Base-by-base conservation (phyloP, 2,888 invertebrate genomes). In the Cistogaster globosa region DNA sequence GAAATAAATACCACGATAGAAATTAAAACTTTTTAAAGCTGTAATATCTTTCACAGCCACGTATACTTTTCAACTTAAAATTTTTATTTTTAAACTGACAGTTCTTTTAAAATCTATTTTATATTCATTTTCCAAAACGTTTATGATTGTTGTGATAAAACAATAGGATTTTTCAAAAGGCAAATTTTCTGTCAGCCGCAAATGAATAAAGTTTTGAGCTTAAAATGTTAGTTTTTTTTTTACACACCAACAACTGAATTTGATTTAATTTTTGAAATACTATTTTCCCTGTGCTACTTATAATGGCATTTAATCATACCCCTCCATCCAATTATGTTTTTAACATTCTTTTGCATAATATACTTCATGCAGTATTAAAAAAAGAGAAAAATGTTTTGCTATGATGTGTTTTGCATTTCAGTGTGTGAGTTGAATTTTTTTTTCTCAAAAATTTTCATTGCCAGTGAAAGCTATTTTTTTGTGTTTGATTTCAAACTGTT, bases 261-360 rank as follows among this genome's bases (percentile, higher is more conserved):
- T 62, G 38, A 42, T 12, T 62, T 62, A 42, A 62, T 32, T 63
- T 62, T 62, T 62, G 2, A 8, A 18, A 38, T 2, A 12, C 0
- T 38, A 18, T 20, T 72, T 16, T 9, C 1, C 1, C 18, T 22
- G 18, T 60, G 0, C 38, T 51, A 26, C 18, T 53, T 77, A 69
- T 69, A 32, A 55, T 62, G 69, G 42, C 60, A 62, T 78, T 69
- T 69, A 78, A 78, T 18, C 53, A 62, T 45, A 53, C 22, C 62
- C 62, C 22, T 63, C 62, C 55, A 63, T 63, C 45, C 69, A 71
- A 78, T 78, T 71, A 69, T 71, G 55, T 63, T 71, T 78, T 69
- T 45, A 45, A 48, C 62, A 63, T 71, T 69, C 26, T 53, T 53
- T 53, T 32, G 45, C 55, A 45, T 36, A 55, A 53, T 45, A 71